A percentile compares a stretch with the other conserved stretches of the same genome.
phyloP scores from a whole-genome alignment of 2,797 vertebrate species.

The Gorsachius magnificus region DNA sequence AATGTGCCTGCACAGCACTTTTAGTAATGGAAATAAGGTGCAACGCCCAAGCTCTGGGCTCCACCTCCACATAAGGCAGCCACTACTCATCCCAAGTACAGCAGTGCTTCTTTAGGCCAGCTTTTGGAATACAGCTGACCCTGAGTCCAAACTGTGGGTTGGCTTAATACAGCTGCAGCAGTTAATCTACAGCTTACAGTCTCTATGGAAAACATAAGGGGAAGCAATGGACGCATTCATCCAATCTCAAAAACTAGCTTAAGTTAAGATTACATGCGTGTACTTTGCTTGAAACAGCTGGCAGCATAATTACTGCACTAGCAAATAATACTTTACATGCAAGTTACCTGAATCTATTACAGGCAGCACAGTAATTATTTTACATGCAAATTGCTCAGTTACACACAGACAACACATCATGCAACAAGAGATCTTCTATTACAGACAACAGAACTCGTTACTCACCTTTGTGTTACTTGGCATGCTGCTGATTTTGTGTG shows the following conservation, averaged over 20 bases:
- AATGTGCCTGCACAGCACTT: not conserved
- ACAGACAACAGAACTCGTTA: not conserved
- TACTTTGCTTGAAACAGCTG: not conserved
- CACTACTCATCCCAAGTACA: not conserved
- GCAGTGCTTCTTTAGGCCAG: not conserved
- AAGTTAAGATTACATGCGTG: not conserved
- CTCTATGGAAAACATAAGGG: not conserved
- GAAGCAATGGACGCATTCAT: not conserved
- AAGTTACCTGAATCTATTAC: not conserved
- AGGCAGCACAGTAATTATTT: not conserved
- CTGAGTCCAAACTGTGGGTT: not conserved
- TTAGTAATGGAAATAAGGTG: not conserved
- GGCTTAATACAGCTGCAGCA: not conserved
- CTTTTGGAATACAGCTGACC: not conserved
- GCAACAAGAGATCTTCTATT: not conserved
- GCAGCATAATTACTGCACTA: not conserved
- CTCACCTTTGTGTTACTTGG: constrained; percentile 83
- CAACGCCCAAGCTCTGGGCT: not conserved
- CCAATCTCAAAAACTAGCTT: not conserved
- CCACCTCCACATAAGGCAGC: not conserved
- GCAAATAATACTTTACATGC: not conserved
- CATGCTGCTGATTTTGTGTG: constrained; percentile 83
- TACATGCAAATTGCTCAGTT: not conserved
- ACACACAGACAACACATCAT: not conserved
- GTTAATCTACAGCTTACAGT: not conserved